Evolutionary conservation across 1,140 invertebrate genomes (phyloP), one percentile per base, ranked within the genome.

Genomic region (Chrysomallon squamiferum): DNA sequence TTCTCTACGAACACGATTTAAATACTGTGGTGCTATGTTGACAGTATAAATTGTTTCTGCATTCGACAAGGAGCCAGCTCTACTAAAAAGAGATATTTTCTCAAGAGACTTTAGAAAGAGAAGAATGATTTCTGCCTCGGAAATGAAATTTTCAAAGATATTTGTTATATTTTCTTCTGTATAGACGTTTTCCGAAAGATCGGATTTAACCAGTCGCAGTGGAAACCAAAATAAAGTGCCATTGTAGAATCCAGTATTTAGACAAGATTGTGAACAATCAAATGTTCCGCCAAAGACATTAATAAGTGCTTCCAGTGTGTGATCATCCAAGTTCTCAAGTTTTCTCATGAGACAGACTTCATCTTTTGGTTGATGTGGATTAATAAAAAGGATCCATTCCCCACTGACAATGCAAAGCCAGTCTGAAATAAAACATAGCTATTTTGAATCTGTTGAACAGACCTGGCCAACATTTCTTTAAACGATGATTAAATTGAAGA

Each of bases 201-300:
- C 41, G 7, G 73, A 71, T 45, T 20, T 0, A n/a, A 18, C 11
- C 1, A 47, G 22, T 27, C 78, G 30, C 38, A 80, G 62, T 30
- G 78, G 75, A 65, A 80, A 75, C 62, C 80, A 68, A 20, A 80
- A 80, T n/a, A 80, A 25, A 18, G 77, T 75, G 2, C 77, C 78
- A 22, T 63, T 43, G 56, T 65, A 73, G 33, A 27, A 15, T 18
- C 65, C 65, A 35, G 68, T 69, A 30, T 35, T 15, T 2, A 25
- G 20, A 32, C 33, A 67, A 29, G 45, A 43, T 57, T 69, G 11
- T 6, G 49, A 45, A 54, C 63, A 70, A 57, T 49, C 66, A 69
- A 64, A 73, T 29, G 65, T 38, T 20, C 69, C 68, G 54, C 57
- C 41, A 18, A 70, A 52, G 9, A 50, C 29, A 45, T 50, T 30